phyloP scores from a whole-genome alignment of 2,113 vertebrate species.

The Corapipo altera region DNA sequence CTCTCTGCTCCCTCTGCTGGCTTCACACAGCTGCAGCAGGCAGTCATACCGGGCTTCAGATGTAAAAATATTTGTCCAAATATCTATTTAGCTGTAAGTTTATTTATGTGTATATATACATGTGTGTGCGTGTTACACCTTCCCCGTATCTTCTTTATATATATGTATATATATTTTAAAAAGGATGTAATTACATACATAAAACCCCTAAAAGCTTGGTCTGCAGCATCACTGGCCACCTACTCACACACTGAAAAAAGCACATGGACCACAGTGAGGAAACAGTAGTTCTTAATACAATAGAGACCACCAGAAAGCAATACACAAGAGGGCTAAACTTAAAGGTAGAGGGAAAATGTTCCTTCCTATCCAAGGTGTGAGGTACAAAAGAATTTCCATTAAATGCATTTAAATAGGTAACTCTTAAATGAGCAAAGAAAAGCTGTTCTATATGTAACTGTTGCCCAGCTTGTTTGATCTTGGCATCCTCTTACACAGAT shows the following conservation, averaged over 20 bases:
- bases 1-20: slow-evolving; percentile 49
- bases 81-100: not conserved
- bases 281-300: not conserved
- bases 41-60: not conserved
- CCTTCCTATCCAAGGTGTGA: not conserved
- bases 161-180: not conserved
- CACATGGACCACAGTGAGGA: not conserved
- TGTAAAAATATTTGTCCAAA: not conserved
- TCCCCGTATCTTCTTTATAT: not conserved
- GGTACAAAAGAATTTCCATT: not conserved
- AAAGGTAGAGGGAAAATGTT: not conserved
- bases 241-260: not conserved
- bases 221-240: not conserved
- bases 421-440: not conserved
- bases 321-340: not conserved
- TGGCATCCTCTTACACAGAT: not conserved
- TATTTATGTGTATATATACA: too few species aligned
- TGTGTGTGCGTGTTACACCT: not conserved
- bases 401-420: not conserved
- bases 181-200: not conserved
- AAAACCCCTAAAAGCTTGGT: not conserved
- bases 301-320: not conserved
- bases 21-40: not conserved
- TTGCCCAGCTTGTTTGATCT: not conserved
- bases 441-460: not conserved